phyloP scores from a whole-genome alignment of 2,797 vertebrate genomes.

The Carcharodon carcharias region DNA sequence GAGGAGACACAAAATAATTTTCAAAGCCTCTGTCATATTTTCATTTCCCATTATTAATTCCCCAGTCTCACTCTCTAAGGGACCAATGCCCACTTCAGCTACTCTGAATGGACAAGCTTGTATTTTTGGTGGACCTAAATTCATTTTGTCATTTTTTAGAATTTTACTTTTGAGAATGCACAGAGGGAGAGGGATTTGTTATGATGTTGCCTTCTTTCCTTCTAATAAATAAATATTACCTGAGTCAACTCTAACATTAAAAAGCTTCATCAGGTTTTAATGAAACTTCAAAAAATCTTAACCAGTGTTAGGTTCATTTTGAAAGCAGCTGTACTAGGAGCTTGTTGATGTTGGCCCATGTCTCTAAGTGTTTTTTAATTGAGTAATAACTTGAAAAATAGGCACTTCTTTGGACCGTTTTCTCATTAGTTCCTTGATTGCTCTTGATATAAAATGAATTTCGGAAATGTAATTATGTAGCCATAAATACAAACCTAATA shows the following conservation, averaged over 20 bases:
- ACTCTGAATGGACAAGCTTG: background rate
- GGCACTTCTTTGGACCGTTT: background rate
- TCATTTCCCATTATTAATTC: background rate
- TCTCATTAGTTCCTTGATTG: background rate
- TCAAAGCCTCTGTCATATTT: too few species aligned
- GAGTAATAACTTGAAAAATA: background rate
- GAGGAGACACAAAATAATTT: too few species aligned
- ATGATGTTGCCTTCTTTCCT: background rate
- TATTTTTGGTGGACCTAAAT: background rate
- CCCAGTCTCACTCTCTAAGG: background rate
- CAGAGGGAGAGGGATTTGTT: background rate
- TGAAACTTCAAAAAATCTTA: background rate
- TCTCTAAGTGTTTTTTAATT: slow-evolving; percentile 1
- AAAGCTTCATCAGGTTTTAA: background rate
- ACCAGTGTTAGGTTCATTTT: background rate
- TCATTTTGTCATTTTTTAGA: background rate
- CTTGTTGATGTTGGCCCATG: background rate
- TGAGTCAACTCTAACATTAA: background rate
- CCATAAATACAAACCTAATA: background rate
- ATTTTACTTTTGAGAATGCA: background rate
- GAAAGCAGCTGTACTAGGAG: background rate
- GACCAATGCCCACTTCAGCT: background rate
- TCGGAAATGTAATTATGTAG: background rate
- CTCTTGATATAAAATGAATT: background rate
- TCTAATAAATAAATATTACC: background rate